Conservation (phyloP, 2,113 vertebrate genomes). For the Pongo abelii region DNA sequence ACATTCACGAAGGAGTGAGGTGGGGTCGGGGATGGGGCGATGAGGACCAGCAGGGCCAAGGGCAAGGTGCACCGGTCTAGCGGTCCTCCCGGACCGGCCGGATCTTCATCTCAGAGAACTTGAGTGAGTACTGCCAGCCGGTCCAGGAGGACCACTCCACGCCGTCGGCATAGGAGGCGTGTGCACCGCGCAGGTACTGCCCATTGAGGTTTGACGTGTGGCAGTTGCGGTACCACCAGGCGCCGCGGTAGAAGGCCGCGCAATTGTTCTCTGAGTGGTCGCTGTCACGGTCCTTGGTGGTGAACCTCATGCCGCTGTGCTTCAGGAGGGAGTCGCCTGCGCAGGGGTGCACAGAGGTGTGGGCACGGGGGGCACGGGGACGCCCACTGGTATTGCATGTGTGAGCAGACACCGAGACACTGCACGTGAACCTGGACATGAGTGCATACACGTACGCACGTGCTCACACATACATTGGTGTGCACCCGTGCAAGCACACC, state of each 20-base stretch:
- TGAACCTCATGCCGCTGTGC: slow-evolving; percentile 98
- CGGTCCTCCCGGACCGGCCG: slow-evolving; percentile 92
- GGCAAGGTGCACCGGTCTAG: slow-evolving; percentile 73
- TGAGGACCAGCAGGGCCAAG: rapidly evolving
- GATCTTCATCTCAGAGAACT: slow-evolving; percentile 98
- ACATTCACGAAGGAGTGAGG: background rate
- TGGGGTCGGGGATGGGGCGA: rapidly evolving
- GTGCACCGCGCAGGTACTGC: slow-evolving; percentile 95
- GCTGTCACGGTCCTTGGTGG: slow-evolving; percentile 96
- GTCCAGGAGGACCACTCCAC: slow-evolving; percentile 99
- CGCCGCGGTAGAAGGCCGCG: slow-evolving; percentile 96
- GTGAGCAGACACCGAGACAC: background rate
- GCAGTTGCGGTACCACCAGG: slow-evolving; percentile 99
- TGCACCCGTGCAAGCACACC: background rate
- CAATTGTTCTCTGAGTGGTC: slow-evolving; percentile 99
- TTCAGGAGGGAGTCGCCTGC: slow-evolving; percentile 95
- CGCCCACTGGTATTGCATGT: background rate
- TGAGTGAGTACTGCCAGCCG: slow-evolving; percentile 98
- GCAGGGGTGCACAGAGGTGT: rapidly evolving
- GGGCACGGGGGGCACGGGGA: background rate
- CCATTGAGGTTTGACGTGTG: slow-evolving; percentile 99
- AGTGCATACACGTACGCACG: rapidly evolving
- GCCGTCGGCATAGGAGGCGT: slow-evolving; percentile 96
- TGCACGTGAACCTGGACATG: background rate
- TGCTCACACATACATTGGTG: too few species aligned